phyloP scores from a whole-genome alignment of 2,797 vertebrate genomes.

The Helicolenus hilgendorfi region DNA sequence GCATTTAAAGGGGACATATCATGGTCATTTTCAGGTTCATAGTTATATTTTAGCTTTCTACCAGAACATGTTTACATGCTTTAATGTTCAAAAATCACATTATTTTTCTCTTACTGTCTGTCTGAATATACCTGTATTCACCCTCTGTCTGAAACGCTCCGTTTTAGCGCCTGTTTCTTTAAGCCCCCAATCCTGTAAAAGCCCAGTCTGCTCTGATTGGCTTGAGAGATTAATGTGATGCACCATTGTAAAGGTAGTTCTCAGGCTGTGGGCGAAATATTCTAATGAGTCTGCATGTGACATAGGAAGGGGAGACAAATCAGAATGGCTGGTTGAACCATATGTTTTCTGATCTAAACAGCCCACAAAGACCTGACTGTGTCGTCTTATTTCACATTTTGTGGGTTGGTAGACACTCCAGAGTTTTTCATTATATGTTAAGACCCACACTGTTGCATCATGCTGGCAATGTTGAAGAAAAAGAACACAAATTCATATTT shows the following conservation, averaged over 20 bases:
- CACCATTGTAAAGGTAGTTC: too few relatives aligned
- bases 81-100: too few relatives aligned
- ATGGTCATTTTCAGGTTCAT: not conserved
- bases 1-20: not conserved
- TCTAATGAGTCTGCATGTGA: too few relatives aligned
- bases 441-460: not conserved
- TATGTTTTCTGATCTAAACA: not conserved
- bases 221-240: too few relatives aligned
- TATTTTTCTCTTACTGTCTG: too few relatives aligned
- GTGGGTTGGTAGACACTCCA: not conserved
- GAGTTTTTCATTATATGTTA: not conserved
- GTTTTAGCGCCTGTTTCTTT: too few relatives aligned
- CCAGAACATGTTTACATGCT: not conserved
- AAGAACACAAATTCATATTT: slow-evolving; percentile 16
- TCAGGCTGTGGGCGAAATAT: too few relatives aligned
- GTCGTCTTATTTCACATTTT: not conserved
- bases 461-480: not conserved
- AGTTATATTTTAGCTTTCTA: not conserved
- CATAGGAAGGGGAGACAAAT: not conserved
- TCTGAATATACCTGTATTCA: too few relatives aligned
- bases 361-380: not conserved
- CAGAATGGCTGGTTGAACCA: too few relatives aligned
- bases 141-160: too few relatives aligned
- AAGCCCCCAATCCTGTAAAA: too few relatives aligned
- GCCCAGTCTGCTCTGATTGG: too few relatives aligned